Evolutionary conservation across 64 coral and sea anemone species (phyloP).

Genomic region (Platygyra sinensis): DNA sequence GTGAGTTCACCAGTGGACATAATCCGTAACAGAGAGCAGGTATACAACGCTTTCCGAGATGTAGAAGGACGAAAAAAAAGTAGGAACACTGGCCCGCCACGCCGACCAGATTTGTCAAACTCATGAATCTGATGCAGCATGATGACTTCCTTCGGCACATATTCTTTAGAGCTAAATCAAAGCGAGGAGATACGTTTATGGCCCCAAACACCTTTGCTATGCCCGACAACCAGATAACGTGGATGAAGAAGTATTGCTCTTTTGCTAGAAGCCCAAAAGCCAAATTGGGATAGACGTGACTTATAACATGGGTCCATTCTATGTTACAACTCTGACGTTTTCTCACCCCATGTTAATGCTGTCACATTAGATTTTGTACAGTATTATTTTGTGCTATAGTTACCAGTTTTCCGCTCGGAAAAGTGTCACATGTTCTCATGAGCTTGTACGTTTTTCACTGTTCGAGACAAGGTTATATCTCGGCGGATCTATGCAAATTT

Average conservation of each 20-base stretch:
- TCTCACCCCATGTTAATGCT: no score
- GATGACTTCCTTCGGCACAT: no score
- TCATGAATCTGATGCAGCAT: no score
- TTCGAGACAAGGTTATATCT: no score
- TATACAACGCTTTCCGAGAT: slow-evolving; percentile 51
- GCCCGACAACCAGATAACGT: slow-evolving; percentile 31
- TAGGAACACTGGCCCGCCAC: slow-evolving; percentile 51
- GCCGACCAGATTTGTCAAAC: slow-evolving; percentile 44
- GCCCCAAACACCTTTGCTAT: slow-evolving; percentile 44
- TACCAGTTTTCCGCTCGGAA: no score
- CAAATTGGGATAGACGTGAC: slow-evolving; percentile 58
- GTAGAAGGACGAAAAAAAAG: slow-evolving; percentile 47
- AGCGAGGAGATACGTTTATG: slow-evolving; percentile 1
- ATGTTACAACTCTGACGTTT: slow-evolving; percentile 50
- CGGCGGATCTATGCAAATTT: no score
- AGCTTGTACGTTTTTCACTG: no score
- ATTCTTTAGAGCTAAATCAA: background rate
- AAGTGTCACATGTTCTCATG: no score
- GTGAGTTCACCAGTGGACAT: slow-evolving; percentile 49
- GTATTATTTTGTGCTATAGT: no score
- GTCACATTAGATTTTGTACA: no score
- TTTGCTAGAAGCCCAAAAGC: background rate
- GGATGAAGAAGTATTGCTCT: slow-evolving; percentile 39
- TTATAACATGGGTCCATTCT: slow-evolving; percentile 57
- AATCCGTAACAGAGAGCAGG: slow-evolving; percentile 57